Evolutionary conservation across 1,140 invertebrate species (phyloP).

Genomic region (Ooceraea biroi): DNA sequence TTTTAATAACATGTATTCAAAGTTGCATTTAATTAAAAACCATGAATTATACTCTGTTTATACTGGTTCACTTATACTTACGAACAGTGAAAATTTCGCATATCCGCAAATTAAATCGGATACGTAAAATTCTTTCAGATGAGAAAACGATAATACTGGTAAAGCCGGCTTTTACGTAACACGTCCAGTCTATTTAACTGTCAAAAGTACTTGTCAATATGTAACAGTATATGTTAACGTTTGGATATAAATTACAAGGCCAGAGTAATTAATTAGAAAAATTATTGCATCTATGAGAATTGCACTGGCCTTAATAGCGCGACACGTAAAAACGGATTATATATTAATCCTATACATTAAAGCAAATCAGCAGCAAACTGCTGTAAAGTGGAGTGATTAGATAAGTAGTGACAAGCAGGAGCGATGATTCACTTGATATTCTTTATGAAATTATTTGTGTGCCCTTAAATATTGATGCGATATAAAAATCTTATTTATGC

Average conservation of each 20-base stretch:
- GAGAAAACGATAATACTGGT: neutral
- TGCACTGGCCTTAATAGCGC: neutral
- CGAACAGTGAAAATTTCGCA: too few species aligned
- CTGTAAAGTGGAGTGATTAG: slow-evolving; percentile 70
- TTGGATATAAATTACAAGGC: slow-evolving; percentile 19
- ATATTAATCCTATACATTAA: slow-evolving; percentile 62
- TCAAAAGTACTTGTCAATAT: slow-evolving; percentile 49
- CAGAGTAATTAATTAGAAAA: slow-evolving; percentile 53
- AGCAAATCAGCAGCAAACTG: slow-evolving; percentile 59
- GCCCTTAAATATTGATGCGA: slow-evolving; percentile 61
- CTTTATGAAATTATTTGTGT: slow-evolving; percentile 65
- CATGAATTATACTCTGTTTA: neutral
- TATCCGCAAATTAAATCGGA: neutral
- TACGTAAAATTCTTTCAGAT: neutral
- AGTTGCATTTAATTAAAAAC: neutral
- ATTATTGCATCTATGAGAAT: slow-evolving; percentile 8
- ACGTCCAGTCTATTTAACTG: neutral
- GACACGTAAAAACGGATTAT: slow-evolving; percentile 43
- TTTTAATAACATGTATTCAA: neutral
- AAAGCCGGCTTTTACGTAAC: slow-evolving; percentile 15
- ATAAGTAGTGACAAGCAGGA: slow-evolving; percentile 62
- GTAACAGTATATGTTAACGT: slow-evolving; percentile 18
- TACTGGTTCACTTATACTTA: neutral
- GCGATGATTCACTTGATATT: slow-evolving; percentile 66
- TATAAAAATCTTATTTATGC: neutral